phyloP scores from a whole-genome alignment of 2,888 invertebrate species.

The Caenorhabditis sinica region DNA sequence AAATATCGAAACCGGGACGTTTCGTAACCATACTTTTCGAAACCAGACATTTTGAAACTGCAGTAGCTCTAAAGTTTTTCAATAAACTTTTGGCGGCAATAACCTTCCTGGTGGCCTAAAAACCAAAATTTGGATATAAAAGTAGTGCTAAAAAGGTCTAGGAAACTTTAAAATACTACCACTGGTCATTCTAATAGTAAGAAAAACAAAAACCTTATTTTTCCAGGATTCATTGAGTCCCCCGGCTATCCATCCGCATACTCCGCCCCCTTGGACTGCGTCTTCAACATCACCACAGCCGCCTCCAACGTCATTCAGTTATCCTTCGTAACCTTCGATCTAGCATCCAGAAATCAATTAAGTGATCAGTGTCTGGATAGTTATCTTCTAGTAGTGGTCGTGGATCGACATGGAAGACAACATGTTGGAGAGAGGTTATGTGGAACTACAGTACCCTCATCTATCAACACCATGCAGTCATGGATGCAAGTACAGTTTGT shows the following conservation, averaged over 20 bases:
- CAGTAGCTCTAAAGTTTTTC: too few species aligned
- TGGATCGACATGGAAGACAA: conserved; percentile 73
- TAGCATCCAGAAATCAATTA: conserved; percentile 66
- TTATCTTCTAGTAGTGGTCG: conserved; percentile 79
- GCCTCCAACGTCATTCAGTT: conserved; percentile 77
- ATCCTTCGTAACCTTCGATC: conserved; percentile 76
- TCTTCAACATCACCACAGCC: conserved; percentile 75
- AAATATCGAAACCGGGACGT: too few species aligned
- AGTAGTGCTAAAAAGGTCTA: too few species aligned
- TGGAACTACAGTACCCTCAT: conserved; percentile 67
- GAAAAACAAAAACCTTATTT: background rate
- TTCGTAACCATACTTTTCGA: too few species aligned
- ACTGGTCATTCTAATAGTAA: too few species aligned
- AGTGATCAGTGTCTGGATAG: conserved; percentile 80
- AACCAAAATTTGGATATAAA: too few species aligned
- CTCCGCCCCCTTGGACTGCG: conserved; percentile 71
- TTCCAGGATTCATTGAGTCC: conserved; percentile 69
- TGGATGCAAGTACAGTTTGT: conserved; percentile 70
- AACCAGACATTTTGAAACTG: too few species aligned
- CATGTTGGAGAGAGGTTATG: conserved; percentile 77
- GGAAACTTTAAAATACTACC: too few species aligned
- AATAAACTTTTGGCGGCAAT: too few species aligned
- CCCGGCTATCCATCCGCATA: conserved; percentile 76
- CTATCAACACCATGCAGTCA: conserved; percentile 76
- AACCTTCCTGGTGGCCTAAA: too few species aligned